Base-by-base conservation (phyloP, 1,140 invertebrate species). In the Drosophila azteca region DNA sequence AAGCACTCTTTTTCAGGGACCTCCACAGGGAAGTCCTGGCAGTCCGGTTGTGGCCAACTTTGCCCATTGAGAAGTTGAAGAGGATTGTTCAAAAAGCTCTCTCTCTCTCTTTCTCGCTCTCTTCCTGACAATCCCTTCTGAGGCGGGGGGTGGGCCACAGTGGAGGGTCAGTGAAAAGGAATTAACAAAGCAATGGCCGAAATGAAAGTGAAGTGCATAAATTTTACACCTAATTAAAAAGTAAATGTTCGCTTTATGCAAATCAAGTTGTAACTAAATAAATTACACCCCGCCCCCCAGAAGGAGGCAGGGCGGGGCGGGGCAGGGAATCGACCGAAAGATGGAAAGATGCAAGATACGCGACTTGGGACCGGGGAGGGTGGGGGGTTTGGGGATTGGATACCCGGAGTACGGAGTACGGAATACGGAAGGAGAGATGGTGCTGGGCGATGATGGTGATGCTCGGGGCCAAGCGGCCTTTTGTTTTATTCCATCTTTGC, bases 181-280 rank as follows among this genome's bases (percentile, higher is more conserved):
- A 50, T 43, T 24, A 76, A 76, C 55, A 72, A 61, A 65, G 60
- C 52, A 66, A 60, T 41, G 52, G 43, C 46, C 64, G 31, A 87
- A 78, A 72, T 66, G 78, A 85, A 85, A 85, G 82, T 85, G 82
- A 78, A 85, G 82, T 85, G 83, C 79, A 87, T 87, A 87, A 88
- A 87, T 87, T 87, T 88, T 88, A 87, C 82, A 87, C 82, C 82
- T 87, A 87, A 87, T 87, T 87, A 87, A 87, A 88, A 87, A 87
- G 82, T 87, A 87, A 87, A 87, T 87, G 79, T 65, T 88, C 79
- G 67, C 85, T 88, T 87, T 87, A 87, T 88, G 82, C 82, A 88
- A 87, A 87, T 87, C 82, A 87, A 79, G 83, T 79, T 88, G 79
- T 88, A 79, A 83, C 83, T 87, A 87, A 88, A 87, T 87, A 87